Base-by-base conservation (phyloP, 2,888 invertebrate species). In the Eugnorisma glareosa region DNA sequence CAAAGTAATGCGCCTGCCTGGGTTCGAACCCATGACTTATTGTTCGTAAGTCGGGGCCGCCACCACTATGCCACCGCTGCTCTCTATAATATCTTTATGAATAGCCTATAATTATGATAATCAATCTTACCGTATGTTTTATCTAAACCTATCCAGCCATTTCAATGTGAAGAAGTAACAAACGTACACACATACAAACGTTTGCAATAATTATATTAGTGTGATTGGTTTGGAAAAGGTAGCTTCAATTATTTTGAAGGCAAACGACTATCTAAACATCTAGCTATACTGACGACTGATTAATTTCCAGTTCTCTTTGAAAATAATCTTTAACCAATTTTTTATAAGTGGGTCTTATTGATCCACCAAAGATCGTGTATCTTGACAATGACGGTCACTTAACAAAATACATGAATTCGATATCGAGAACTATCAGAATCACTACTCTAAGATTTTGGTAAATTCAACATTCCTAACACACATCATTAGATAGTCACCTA, bases 401-500 rank as follows among this genome's bases (percentile, higher is more conserved):
- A n/a, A n/a, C 6, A 57, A 59, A 59, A 31, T 61, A 31, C n/a
- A n/a, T 6, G 28, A n/a, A 57, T 28, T n/a, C 28, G 28, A 7
- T 28, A 15, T 10, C 10, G 10, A 31, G 21, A 69, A 13, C 4
- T 67, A n/a, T 61, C 13, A 40, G 3, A 40, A 45, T 37, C 0
- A 59, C 24, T 6, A 11, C 5, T 45, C 7, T 35, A 8, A n/a
- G 1, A 37, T 2, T 37, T 28, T 71, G 13, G 5, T 21, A 43
- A 31, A 43, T 13, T 28, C 18, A 10, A 35, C 18, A 24, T n/a
- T 21, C 45, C 10, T 10, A 54, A 11, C 21, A 72, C 37, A 40
- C 31, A 24, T 80, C 40, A 37, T 31, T 15, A n/a, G 21, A 40
- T 48, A 57, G 48, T 48, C 31, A 63, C 24, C 35, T 73, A 68